These are phyloP conservation scores for Agapornis canus DNA, from an alignment of 2,797 vertebrate species.

Conservation along the genomic window DNA sequence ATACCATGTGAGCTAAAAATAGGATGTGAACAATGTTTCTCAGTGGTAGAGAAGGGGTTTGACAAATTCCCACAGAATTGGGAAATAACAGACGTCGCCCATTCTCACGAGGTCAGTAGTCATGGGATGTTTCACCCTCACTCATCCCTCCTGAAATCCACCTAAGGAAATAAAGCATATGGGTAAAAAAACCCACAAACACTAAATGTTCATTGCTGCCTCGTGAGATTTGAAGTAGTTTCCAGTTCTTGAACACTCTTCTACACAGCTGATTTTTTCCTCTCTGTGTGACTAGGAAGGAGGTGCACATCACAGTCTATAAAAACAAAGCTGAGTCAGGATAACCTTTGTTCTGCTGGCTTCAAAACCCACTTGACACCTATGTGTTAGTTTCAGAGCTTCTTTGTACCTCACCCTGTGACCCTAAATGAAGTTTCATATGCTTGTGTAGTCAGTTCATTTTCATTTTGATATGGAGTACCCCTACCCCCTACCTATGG, in stretches of 20 bases:
- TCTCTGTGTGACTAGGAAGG: background rate
- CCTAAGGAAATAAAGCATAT: background rate
- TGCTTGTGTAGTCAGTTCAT: background rate
- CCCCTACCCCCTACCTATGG: background rate
- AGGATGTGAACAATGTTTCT: background rate
- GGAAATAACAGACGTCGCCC: background rate
- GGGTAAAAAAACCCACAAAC: fast-evolving
- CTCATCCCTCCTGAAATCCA: background rate
- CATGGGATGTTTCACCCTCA: background rate
- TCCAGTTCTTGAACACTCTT: background rate
- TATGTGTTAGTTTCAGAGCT: background rate
- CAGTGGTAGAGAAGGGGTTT: background rate
- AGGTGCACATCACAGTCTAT: background rate
- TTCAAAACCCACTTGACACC: background rate
- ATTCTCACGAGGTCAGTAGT: background rate
- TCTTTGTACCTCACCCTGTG: background rate
- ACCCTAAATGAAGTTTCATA: background rate
- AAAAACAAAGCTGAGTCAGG: background rate
- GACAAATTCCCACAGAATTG: background rate
- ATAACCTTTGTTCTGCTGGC: background rate
- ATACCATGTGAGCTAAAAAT: constrained; percentile 12
- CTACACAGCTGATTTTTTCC: background rate
- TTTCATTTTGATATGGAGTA: background rate
- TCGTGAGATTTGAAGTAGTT: background rate
- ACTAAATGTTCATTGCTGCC: background rate